Conservation (phyloP, 2,888 invertebrate species). For the Xanthorhoe designata region DNA sequence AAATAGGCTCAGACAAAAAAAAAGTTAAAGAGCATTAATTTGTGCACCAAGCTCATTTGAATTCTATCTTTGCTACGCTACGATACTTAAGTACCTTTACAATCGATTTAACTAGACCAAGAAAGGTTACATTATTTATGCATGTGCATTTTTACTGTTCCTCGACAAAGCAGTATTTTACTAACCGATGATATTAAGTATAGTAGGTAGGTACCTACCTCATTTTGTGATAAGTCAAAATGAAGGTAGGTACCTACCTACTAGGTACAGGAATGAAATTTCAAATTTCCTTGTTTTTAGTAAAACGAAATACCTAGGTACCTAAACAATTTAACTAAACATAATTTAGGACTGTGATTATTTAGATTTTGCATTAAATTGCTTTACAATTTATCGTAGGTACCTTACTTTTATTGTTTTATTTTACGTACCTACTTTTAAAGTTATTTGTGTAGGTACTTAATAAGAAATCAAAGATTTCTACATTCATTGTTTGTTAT, state of each 20-base stretch:
- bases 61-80: conserved; percentile 32
- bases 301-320: no score
- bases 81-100: no score
- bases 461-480: no score
- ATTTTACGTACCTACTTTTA: no score
- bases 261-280: neutral
- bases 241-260: no score
- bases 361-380: no score
- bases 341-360: no score
- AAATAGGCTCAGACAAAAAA: conserved; percentile 3
- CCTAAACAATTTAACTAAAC: no score
- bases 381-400: neutral
- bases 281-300: neutral
- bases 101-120: conserved; percentile 44
- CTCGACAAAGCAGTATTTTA: conserved; percentile 49
- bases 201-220: conserved; percentile 43
- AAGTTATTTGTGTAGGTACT: neutral
- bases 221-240: conserved; percentile 36
- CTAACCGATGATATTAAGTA: conserved; percentile 34
- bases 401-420: neutral
- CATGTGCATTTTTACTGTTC: conserved; percentile 51
- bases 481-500: no score
- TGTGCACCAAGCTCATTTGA: conserved; percentile 27
- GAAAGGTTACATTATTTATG: conserved; percentile 46
- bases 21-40: neutral